Conservation (phyloP, 2,113 vertebrate genomes). For the Neogale vison region DNA sequence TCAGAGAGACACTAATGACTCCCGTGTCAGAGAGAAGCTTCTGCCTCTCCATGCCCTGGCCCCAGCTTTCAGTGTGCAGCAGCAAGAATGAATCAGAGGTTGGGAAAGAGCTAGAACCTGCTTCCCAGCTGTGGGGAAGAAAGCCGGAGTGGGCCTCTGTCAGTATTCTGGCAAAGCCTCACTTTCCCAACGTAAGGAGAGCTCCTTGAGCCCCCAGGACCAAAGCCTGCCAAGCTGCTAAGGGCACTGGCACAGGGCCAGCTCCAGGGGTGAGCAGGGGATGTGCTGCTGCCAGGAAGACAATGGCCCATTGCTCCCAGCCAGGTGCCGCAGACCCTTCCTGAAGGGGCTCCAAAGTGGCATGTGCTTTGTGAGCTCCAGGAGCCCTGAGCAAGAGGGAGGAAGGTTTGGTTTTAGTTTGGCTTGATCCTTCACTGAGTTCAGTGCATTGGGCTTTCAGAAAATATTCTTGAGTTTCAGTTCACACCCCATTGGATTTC, state of each 20-base stretch:
- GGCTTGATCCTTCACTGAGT: background rate
- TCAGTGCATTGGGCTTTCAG: background rate
- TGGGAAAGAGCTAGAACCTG: background rate
- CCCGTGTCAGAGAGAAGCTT: background rate
- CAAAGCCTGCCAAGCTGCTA: background rate
- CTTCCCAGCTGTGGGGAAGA: background rate
- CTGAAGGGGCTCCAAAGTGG: background rate
- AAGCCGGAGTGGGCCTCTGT: background rate
- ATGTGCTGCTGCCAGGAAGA: background rate
- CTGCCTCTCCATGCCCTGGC: background rate
- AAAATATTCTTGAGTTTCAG: slow-evolving; percentile 31
- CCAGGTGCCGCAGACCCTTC: background rate
- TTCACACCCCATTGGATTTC: slow-evolving; percentile 68
- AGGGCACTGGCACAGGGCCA: background rate
- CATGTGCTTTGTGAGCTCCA: background rate
- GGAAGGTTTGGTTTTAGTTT: background rate
- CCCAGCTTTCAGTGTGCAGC: background rate
- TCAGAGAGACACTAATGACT: background rate
- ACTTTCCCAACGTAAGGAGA: background rate
- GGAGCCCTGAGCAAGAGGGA: background rate
- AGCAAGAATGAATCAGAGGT: background rate
- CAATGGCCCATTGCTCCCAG: background rate
- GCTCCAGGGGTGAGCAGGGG: background rate
- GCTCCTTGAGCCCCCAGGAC: background rate
- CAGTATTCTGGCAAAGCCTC: background rate